Evolutionary conservation across 2,797 vertebrate genomes (phyloP).

Genomic region (Pygocentrus nattereri): DNA sequence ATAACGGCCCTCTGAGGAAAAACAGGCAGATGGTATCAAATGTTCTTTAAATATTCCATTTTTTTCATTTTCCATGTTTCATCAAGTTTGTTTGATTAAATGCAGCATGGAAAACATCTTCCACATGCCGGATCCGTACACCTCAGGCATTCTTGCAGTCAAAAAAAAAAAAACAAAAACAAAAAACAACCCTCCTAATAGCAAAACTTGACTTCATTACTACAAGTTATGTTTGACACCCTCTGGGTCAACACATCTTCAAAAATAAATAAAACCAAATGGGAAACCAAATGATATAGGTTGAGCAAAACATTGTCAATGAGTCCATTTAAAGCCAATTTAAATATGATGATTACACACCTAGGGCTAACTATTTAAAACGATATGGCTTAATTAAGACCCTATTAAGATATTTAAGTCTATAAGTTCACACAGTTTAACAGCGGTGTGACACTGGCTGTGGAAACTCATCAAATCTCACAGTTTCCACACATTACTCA

Average conservation of each 20-base stretch:
- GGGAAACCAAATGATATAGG: slow-evolving; percentile 44
- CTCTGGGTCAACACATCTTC: slow-evolving; percentile 30
- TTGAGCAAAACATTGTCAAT: slow-evolving; percentile 32
- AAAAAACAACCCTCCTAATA: slow-evolving; percentile 35
- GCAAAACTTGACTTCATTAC: slow-evolving; percentile 44
- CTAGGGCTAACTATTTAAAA: slow-evolving; percentile 25
- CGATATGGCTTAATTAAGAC: background rate
- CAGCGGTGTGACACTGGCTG: background rate
- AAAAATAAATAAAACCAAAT: slow-evolving; percentile 54
- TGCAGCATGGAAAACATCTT: background rate
- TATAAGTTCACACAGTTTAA: background rate
- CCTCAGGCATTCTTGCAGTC: background rate
- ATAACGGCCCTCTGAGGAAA: background rate
- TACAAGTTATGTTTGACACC: slow-evolving; percentile 28
- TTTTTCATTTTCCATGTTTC: background rate
- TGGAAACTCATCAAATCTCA: background rate
- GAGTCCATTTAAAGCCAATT: slow-evolving; percentile 36
- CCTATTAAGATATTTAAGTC: background rate
- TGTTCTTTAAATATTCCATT: too few species aligned
- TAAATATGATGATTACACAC: slow-evolving; percentile 35
- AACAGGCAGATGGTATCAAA: background rate
- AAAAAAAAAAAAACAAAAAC: background rate
- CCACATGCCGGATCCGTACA: background rate
- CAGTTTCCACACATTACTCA: background rate
- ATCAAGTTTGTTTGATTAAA: background rate